phyloP scores from a whole-genome alignment of 2,888 invertebrate species.

The Andrena camellia region DNA sequence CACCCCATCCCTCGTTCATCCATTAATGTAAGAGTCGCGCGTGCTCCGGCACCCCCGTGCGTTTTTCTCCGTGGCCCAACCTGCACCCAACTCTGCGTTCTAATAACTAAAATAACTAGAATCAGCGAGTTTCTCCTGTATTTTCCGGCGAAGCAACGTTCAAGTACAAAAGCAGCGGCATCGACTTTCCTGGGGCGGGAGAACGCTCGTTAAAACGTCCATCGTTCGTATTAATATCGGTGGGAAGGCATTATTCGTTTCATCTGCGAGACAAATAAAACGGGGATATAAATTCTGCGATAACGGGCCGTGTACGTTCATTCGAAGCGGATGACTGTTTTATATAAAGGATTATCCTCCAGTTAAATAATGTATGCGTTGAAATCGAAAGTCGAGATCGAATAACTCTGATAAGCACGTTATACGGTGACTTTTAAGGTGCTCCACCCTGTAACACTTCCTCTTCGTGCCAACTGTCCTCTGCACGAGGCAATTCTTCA shows the following conservation, averaged over 20 bases:
- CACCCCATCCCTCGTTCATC: conserved; percentile 3
- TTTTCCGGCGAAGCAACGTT: conserved; percentile 27
- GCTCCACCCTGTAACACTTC: too few species aligned
- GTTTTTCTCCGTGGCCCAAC: background rate
- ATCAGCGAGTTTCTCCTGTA: conserved; percentile 27
- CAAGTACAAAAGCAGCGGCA: conserved; percentile 34
- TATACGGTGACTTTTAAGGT: too few species aligned
- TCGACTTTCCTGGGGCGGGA: conserved; percentile 35
- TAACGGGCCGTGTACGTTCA: background rate
- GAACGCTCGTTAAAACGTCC: conserved; percentile 37
- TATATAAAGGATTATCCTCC: background rate
- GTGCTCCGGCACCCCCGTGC: background rate
- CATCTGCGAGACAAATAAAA: conserved; percentile 29
- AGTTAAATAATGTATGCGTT: too few species aligned
- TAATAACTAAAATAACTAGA: conserved; percentile 35
- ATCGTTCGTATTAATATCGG: conserved; percentile 13
- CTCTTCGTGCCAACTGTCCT: too few species aligned
- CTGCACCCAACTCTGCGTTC: conserved; percentile 18
- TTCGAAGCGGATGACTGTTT: background rate
- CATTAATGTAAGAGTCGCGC: conserved; percentile 26
- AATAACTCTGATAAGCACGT: too few species aligned
- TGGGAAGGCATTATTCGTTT: conserved; percentile 9
- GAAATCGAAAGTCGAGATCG: too few species aligned
- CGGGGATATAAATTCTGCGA: conserved; percentile 24
- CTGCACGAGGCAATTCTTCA: too few species aligned